A percentile compares a stretch with the other conserved stretches of the same genome.
phyloP scores from a whole-genome alignment of 1,140 invertebrate genomes.

The Caenorhabditis remanei region DNA sequence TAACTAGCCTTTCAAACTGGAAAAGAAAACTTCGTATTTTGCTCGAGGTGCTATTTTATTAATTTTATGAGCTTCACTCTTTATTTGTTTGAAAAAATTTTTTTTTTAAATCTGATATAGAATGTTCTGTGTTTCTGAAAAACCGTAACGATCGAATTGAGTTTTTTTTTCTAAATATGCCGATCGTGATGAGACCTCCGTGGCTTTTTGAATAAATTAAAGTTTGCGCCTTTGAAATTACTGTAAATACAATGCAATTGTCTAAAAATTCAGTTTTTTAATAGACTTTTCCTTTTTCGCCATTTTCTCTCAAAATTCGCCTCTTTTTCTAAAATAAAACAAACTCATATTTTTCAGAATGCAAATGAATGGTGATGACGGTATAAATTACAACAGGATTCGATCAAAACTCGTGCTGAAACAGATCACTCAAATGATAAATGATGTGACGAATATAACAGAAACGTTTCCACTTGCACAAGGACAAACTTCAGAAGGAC shows the following conservation, averaged over 20 bases:
- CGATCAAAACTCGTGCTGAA: neutral
- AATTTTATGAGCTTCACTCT: no score
- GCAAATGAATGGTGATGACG: neutral
- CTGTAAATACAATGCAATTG: neutral
- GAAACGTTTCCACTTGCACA: slow-evolving; percentile 32
- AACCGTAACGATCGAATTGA: no score
- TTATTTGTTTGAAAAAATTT: no score
- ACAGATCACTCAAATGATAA: slow-evolving; percentile 19
- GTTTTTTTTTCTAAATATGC: no score
- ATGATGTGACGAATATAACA: slow-evolving; percentile 51
- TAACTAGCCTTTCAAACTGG: no score
- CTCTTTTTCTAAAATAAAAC: no score
- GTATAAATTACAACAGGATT: neutral
- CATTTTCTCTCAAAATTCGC: neutral
- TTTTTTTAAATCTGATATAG: no score
- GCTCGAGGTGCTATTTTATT: no score
- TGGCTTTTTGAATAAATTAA: neutral
- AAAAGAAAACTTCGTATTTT: no score
- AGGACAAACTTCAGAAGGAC: slow-evolving; percentile 53
- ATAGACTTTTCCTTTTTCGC: neutral
- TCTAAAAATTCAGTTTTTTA: neutral
- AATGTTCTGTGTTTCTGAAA: no score
- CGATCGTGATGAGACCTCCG: no score
- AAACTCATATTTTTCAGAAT: slow-evolving; percentile 4
- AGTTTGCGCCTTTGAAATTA: neutral